These are phyloP conservation scores for Thunnus maccoyii DNA, from an alignment of 2,113 vertebrate species.

Conservation along the genomic window DNA sequence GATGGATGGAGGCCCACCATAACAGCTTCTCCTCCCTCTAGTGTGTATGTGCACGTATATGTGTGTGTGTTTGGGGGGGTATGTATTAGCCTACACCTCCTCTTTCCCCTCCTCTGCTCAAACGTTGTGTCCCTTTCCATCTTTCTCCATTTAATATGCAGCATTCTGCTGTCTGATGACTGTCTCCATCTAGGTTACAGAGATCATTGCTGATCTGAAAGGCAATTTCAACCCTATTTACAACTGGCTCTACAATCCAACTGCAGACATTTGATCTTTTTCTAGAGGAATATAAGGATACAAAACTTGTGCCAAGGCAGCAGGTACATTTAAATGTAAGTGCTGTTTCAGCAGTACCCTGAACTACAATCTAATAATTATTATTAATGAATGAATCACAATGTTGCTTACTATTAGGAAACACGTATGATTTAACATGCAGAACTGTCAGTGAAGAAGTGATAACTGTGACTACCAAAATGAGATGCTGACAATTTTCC, in stretches of 20 bases:
- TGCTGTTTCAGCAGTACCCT: not conserved
- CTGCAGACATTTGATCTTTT: slow-evolving; percentile 18
- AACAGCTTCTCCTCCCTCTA: slow-evolving; percentile 46
- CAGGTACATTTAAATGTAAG: not conserved
- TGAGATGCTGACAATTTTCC: slow-evolving; percentile 12
- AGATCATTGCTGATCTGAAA: slow-evolving; percentile 53
- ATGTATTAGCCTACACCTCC: slow-evolving; percentile 33
- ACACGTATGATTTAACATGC: not conserved
- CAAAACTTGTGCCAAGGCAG: not conserved
- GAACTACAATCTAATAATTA: not conserved
- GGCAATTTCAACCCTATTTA: slow-evolving; percentile 51
- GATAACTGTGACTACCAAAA: not conserved
- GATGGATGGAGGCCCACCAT: slow-evolving; percentile 70
- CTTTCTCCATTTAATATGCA: slow-evolving; percentile 49
- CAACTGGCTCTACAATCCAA: slow-evolving; percentile 19
- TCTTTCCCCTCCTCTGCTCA: not conserved
- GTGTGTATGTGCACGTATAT: slow-evolving; percentile 11
- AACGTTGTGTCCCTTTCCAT: slow-evolving; percentile 33
- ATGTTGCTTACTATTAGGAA: not conserved
- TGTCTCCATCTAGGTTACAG: slow-evolving; percentile 22
- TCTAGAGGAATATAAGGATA: not conserved
- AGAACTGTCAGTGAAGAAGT: not conserved
- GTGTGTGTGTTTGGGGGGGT: slow-evolving; percentile 2
- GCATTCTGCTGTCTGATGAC: slow-evolving; percentile 50
- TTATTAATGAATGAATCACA: slow-evolving; percentile 20